Conservation (phyloP, 2,888 invertebrate species). For the Seladonia tumulorum region DNA sequence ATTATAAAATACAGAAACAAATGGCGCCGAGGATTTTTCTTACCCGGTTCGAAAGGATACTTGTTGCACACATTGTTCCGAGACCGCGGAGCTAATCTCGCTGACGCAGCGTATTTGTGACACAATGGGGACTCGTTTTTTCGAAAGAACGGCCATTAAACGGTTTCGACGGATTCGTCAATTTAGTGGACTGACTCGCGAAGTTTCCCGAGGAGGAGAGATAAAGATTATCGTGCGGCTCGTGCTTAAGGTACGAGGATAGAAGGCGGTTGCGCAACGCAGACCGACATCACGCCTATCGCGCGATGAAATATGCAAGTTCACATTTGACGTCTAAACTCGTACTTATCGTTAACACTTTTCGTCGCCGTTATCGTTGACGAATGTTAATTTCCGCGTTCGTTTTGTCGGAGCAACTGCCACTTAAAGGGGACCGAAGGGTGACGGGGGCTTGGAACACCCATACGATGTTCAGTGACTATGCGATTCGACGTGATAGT, state of each 20-base stretch:
- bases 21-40: neutral
- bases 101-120: neutral
- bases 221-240: slow-evolving; percentile 7
- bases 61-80: slow-evolving; percentile 1
- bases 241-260: slow-evolving; percentile 14
- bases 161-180: neutral
- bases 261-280: slow-evolving; percentile 33
- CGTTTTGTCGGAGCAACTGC: slow-evolving; percentile 26
- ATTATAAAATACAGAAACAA: neutral
- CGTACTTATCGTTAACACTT: slow-evolving; percentile 44
- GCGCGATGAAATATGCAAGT: slow-evolving; percentile 50
- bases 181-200: neutral
- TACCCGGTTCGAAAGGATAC: slow-evolving; percentile 1
- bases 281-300: slow-evolving; percentile 31
- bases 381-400: slow-evolving; percentile 29
- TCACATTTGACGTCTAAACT: slow-evolving; percentile 47
- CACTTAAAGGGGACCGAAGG: neutral
- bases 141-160: neutral
- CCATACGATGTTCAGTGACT: neutral
- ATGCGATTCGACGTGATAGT: neutral
- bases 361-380: slow-evolving; percentile 44
- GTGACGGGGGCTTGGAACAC: neutral
- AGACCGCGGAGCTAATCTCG: neutral
- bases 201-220: neutral
- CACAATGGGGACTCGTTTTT: slow-evolving; percentile 1